Evolutionary conservation across 2,113 vertebrate species (phyloP).

Genomic region (Rhinopithecus roxellana): DNA sequence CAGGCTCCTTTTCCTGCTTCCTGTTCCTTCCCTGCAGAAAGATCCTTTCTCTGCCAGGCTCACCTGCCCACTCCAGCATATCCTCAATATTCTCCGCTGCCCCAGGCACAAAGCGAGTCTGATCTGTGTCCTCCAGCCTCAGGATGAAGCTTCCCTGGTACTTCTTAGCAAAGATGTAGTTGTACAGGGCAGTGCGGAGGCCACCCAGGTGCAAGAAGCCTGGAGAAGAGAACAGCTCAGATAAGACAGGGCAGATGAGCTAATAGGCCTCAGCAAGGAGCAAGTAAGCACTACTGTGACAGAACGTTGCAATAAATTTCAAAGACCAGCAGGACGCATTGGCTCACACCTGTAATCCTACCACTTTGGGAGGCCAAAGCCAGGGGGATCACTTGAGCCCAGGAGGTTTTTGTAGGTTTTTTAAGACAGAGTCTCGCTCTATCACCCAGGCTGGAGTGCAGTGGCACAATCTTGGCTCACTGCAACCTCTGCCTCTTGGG

Average conservation of each 20-base stretch:
- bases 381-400: too few relatives aligned
- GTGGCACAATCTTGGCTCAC: too few relatives aligned
- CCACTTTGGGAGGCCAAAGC: too few relatives aligned
- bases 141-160: conserved; percentile 90
- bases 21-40: neutral
- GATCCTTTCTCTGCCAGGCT: neutral
- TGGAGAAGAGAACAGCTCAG: conserved; percentile 70
- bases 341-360: too few relatives aligned
- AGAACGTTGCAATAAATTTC: neutral
- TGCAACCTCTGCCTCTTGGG: too few relatives aligned
- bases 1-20: neutral
- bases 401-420: too few relatives aligned
- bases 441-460: too few relatives aligned
- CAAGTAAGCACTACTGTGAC: neutral
- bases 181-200: conserved; percentile 95
- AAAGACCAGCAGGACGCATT: neutral
- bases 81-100: conserved; percentile 92
- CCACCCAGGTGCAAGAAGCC: conserved; percentile 95
- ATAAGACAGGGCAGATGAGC: neutral
- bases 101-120: conserved; percentile 88
- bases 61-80: conserved; percentile 96
- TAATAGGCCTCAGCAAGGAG: fast-evolving
- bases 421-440: too few relatives aligned
- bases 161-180: conserved; percentile 96
- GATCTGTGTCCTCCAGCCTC: conserved; percentile 96